Percentiles rank a stretch among this genome's conserved stretches.
Evolutionary conservation across 2,888 invertebrate species (phyloP).

Genomic region (Phragmatobia fuliginosa): DNA sequence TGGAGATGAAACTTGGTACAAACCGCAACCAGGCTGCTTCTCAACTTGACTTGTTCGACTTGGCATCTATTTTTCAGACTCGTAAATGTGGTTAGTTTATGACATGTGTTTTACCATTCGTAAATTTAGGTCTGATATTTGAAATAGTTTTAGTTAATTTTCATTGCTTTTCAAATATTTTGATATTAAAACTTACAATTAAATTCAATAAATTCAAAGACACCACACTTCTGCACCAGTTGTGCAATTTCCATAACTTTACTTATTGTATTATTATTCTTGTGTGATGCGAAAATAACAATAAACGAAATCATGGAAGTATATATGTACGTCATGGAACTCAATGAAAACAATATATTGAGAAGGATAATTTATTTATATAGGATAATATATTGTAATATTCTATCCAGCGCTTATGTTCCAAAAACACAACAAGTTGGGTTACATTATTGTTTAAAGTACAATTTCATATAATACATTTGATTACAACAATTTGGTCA

Average conservation of each 20-base stretch:
- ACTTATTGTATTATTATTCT: neutral
- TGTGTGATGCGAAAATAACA: neutral
- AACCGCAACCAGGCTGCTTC: slow-evolving; percentile 62
- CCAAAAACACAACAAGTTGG: slow-evolving; percentile 26
- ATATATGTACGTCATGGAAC: neutral
- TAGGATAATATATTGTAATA: slow-evolving; percentile 35
- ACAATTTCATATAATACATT: slow-evolving; percentile 6
- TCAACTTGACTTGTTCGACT: slow-evolving; percentile 58
- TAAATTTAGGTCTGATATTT: neutral
- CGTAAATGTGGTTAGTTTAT: slow-evolving; percentile 11
- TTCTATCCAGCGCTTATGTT: slow-evolving; percentile 47
- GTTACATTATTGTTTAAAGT: slow-evolving; percentile 21
- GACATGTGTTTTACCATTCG: neutral
- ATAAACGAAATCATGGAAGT: neutral
- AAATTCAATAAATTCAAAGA: too few species aligned
- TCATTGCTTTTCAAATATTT: neutral
- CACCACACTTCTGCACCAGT: neutral
- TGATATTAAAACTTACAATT: too few species aligned
- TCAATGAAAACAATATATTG: slow-evolving; percentile 36
- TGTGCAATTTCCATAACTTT: neutral
- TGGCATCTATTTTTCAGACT: slow-evolving; percentile 54
- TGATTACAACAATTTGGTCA: slow-evolving; percentile 35
- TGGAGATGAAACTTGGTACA: slow-evolving; percentile 70
- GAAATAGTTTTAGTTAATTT: neutral
- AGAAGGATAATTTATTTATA: slow-evolving; percentile 51